Evolutionary conservation across 2,113 vertebrate species (phyloP), one percentile per base, ranked within the genome.

Genomic region (Lamprologus lemairii): DNA sequence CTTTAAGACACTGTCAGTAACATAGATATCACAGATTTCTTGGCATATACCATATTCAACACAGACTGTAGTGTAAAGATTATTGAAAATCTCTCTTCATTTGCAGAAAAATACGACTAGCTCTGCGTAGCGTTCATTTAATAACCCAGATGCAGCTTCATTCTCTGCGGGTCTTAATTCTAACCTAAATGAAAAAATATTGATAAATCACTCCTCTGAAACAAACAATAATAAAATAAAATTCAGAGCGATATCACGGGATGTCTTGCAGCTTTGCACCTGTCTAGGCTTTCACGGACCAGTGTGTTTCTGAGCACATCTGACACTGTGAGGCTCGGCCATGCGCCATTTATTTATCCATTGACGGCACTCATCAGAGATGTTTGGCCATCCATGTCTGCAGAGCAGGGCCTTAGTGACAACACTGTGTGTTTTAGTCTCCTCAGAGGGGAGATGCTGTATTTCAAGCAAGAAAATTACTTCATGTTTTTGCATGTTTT

Each of bases 321-420:
- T 89, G 91, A 92, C 88, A 92, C 85, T 81, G 13, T 57, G 86
- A 88, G 57, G 80, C 85, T 63, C 28, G 83, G 81, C 84, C 65
- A 83, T 14, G 89, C 87, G 65, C 86, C 83, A 84, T 89, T 90
- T 94, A 93, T 90, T 93, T 82, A 91, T 92, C 84, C 91, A 93
- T 92, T 91, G 89, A 82, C 89, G 71, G 63, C 82, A 12, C 23
- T 68, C 68, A 80, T 84, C 80, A 86, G 91, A 88, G 83, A 85
- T 63, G 87, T 87, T 80, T 87, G 82, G 26, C 31, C 90, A 88
- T 90, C 92, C 84, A 82, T 89, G 83, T 84, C 87, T 88, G 11
- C 35, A n/a, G 49, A 33, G 79, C 8, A 10, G 31, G 10, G 60
- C 23, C 42, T 21, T 37, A 17, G 58, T 73, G 75, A 87, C n/a